Base-by-base conservation (phyloP, 2,888 invertebrate genomes). In the Neoitamus cyanurus region DNA sequence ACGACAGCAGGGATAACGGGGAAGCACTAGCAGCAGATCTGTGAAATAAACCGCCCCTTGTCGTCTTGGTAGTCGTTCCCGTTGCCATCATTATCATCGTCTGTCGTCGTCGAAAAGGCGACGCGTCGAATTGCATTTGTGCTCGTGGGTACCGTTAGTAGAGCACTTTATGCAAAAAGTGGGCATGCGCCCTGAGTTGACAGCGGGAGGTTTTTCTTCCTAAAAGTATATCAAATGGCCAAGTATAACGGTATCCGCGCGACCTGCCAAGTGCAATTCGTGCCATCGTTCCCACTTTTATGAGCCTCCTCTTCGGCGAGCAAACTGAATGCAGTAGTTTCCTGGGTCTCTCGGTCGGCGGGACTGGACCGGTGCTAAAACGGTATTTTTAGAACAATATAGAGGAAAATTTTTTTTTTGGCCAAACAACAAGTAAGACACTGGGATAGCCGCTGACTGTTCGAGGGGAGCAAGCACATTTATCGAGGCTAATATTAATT, bases 171-270 rank as follows among this genome's bases (percentile, higher is more conserved):
- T 80, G 78, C 78, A 80, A 30, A 58, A 58, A 34, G 7, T 31
- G 13, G 15, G 28, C 78, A 80, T 34, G 78, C 78, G 78, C 78
- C n/a, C 31, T 80, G 58, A n/a, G 31, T 31, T 80, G 78, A 80
- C 78, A 80, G 78, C 34, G 34, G 48, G 31, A 46, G 31, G 34
- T 31, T 58, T 58, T 48, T 58, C 48, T 15, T 58, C 20, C 25
- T 58, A 58, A 7, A 48, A 20, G 58, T 25, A 6, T 58, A 15
- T 58, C 9, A 4, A 58, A 58, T 20, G 20, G 58, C 2, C 42
- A 80, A 58, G 78, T 48, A 58, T 80, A 58, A 48, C 31, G 58
- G 58, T 34, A 9, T 58, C 58, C 15, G 1, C 36, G 37, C 58
- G 34, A 58, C 58, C 58, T 80, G 58, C 11, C 78, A 80, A 80